Evolutionary conservation across 2,113 vertebrate species (phyloP).

Genomic region (Gavialis gangeticus): DNA sequence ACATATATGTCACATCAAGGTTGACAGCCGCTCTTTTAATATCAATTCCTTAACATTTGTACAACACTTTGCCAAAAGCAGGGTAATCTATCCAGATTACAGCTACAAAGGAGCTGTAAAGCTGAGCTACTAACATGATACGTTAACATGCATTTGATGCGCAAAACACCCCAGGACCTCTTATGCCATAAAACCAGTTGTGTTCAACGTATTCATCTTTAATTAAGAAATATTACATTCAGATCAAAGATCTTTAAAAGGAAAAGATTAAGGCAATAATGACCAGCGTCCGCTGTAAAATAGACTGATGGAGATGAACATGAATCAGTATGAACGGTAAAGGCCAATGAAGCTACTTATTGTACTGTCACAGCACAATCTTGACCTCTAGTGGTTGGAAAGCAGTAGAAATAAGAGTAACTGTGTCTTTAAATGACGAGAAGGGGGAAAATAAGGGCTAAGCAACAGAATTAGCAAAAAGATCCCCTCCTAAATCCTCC

Average conservation of each 20-base stretch:
- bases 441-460: not conserved
- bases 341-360: not conserved
- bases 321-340: not conserved
- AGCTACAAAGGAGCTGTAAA: not conserved
- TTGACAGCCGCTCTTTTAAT: not conserved
- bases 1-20: not conserved
- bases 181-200: fast-evolving
- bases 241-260: not conserved
- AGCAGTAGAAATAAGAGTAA: not conserved
- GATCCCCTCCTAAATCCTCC: not conserved
- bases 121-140: fast-evolving
- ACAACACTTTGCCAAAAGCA: not conserved
- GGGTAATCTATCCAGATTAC: fast-evolving
- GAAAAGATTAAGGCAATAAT: too few species aligned
- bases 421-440: not conserved
- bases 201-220: fast-evolving
- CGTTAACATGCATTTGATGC: not conserved
- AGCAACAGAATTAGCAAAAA: not conserved
- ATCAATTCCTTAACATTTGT: not conserved
- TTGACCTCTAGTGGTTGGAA: constrained; percentile 80
- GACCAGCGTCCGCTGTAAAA: fast-evolving
- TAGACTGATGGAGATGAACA: not conserved
- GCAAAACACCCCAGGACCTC: not conserved
- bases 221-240: fast-evolving
- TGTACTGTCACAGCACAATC: constrained; percentile 28